These are phyloP conservation scores for Oryzias sinensis DNA, from an alignment of 2,797 vertebrate genomes.

Conservation along the genomic window DNA sequence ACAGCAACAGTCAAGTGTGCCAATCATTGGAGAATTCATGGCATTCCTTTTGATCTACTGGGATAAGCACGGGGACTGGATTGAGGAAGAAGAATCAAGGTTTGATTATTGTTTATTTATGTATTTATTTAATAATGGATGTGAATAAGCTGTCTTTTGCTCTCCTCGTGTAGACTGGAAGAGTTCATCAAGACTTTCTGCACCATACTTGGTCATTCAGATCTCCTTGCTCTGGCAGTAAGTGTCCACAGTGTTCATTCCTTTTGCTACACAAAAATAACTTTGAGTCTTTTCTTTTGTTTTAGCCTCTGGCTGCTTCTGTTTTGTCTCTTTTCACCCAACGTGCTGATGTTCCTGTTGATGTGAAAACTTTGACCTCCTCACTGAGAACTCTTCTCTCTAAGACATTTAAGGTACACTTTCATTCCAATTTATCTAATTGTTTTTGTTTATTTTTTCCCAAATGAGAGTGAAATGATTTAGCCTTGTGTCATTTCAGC, in stretches of 20 bases:
- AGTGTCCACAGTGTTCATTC: constrained; percentile 36
- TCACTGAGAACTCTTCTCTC: constrained; percentile 65
- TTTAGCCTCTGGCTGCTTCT: constrained; percentile 83
- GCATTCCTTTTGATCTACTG: constrained; percentile 77
- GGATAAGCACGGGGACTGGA: constrained; percentile 74
- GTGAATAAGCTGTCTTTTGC: constrained; percentile 2
- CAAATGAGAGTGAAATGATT: not conserved
- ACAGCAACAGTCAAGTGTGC: constrained; percentile 79
- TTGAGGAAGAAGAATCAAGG: constrained; percentile 65
- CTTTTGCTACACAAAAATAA: not conserved
- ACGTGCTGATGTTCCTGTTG: constrained; percentile 66
- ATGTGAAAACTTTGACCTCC: constrained; percentile 62
- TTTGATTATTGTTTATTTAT: constrained; percentile 30
- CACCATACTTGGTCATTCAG: constrained; percentile 58
- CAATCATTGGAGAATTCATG: constrained; percentile 76
- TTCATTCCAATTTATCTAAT: not conserved
- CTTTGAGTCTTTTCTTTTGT: constrained; percentile 22
- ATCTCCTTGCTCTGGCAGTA: constrained; percentile 64
- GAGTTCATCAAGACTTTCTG: constrained; percentile 66
- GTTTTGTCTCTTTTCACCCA: constrained; percentile 81
- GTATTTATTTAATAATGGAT: not conserved
- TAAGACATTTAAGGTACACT: constrained; percentile 76
- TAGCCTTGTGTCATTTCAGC: constrained; percentile 54
- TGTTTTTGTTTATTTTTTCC: not conserved
- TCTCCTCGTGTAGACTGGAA: constrained; percentile 57